phyloP scores from a whole-genome alignment of 2,888 invertebrate genomes.

The Mimachlamys varia region DNA sequence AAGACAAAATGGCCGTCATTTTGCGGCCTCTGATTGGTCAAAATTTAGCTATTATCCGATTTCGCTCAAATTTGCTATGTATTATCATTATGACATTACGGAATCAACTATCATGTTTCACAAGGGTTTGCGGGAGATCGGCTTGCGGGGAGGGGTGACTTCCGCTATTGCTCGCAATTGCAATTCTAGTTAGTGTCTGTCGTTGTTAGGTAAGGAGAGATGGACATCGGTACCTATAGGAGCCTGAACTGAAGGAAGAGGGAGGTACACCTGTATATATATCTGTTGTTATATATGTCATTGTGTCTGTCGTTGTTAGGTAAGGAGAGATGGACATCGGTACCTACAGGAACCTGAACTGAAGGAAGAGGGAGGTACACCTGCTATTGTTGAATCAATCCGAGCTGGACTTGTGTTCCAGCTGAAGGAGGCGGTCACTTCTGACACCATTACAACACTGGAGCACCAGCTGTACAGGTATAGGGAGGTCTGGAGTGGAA shows the following conservation, averaged over 20 bases:
- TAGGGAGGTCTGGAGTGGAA: too few relatives aligned
- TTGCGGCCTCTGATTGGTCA: too few relatives aligned
- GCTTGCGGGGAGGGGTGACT: too few relatives aligned
- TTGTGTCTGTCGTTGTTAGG: constrained; percentile 60
- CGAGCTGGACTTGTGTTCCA: constrained; percentile 93
- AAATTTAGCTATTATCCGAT: too few relatives aligned
- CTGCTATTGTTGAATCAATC: constrained; percentile 91
- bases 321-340: constrained; percentile 81
- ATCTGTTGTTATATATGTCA: too few relatives aligned
- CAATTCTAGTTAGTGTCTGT: too few relatives aligned
- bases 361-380: constrained; percentile 88
- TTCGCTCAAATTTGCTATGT: too few relatives aligned
- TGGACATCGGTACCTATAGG: constrained; percentile 83
- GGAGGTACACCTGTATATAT: constrained; percentile 88
- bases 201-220: constrained; percentile 75
- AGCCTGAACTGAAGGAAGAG: constrained; percentile 85
- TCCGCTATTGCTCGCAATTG: too few relatives aligned
- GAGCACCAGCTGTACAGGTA: constrained; percentile 78
- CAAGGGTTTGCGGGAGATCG: too few relatives aligned
- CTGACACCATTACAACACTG: constrained; percentile 86
- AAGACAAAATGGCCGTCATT: too few relatives aligned
- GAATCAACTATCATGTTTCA: too few relatives aligned
- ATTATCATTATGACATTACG: too few relatives aligned
- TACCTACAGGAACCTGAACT: constrained; percentile 83
- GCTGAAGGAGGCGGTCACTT: constrained; percentile 90